These are phyloP conservation scores for Stenolophus ochropezus DNA, from an alignment of 2,888 invertebrate species.

Conservation along the genomic window DNA sequence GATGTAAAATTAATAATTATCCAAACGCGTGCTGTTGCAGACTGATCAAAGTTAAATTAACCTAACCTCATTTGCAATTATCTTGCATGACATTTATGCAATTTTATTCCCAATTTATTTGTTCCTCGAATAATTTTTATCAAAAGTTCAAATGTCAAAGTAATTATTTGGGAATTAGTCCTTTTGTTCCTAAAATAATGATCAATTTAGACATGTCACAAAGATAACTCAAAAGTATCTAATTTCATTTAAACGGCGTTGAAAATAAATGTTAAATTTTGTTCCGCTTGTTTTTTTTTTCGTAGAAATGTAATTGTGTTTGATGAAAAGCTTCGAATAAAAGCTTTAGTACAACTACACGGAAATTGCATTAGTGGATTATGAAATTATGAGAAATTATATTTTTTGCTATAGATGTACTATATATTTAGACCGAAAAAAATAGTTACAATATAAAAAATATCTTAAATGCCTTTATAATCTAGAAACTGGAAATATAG, in stretches of 20 bases:
- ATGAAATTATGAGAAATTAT: background rate
- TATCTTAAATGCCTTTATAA: too few species aligned
- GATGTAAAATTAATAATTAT: slow-evolving; percentile 23
- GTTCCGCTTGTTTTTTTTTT: background rate
- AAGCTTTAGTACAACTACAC: background rate
- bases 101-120: background rate
- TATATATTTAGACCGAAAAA: too few species aligned
- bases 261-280: background rate
- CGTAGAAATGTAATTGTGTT: background rate
- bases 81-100: background rate
- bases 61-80: slow-evolving; percentile 24
- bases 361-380: background rate
- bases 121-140: background rate
- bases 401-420: too few species aligned
- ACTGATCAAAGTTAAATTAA: background rate
- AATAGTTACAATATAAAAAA: too few species aligned
- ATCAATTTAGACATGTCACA: slow-evolving; percentile 5
- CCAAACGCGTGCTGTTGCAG: background rate
- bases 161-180: background rate
- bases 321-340: background rate
- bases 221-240: background rate
- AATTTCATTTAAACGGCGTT: background rate
- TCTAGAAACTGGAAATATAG: too few species aligned
- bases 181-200: background rate
- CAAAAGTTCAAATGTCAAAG: slow-evolving; percentile 23